Evolutionary conservation across 2,888 invertebrate genomes (phyloP).

Genomic region (Choreutis nemorana): DNA sequence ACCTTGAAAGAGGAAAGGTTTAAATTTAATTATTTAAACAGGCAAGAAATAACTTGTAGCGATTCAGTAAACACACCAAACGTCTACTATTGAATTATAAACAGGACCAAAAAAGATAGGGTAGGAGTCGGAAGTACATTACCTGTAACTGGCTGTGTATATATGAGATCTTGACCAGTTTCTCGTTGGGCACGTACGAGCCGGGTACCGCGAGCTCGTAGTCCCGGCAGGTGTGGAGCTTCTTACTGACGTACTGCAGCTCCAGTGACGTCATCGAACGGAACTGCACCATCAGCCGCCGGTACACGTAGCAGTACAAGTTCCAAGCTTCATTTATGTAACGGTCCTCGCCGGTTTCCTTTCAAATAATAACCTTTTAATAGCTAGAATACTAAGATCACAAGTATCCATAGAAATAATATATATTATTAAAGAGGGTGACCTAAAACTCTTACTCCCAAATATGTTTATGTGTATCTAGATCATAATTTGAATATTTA

Average conservation of each 20-base stretch:
- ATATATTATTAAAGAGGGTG: no score
- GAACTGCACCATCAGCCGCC: slow-evolving; percentile 90
- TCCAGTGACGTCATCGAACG: slow-evolving; percentile 89
- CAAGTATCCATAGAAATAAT: no score
- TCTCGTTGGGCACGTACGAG: slow-evolving; percentile 94
- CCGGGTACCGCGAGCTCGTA: slow-evolving; percentile 97
- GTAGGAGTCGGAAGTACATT: slow-evolving; percentile 1
- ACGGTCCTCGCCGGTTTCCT: slow-evolving; percentile 82
- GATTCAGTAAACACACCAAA: no score
- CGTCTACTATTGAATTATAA: neutral
- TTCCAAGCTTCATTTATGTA: slow-evolving; percentile 99
- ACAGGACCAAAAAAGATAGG: neutral
- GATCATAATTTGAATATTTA: no score
- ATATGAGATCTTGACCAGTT: slow-evolving; percentile 83
- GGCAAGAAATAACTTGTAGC: no score
- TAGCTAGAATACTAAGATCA: no score
- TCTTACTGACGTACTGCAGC: slow-evolving; percentile 93
- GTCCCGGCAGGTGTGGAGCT: slow-evolving; percentile 85
- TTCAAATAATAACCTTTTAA: neutral
- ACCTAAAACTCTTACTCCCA: no score
- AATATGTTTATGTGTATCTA: no score
- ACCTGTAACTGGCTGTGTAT: slow-evolving; percentile 91
- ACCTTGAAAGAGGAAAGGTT: slow-evolving; percentile 61
- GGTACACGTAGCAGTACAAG: slow-evolving; percentile 96
- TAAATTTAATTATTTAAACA: no score